Evolutionary conservation across 2,797 vertebrate genomes (phyloP).

Genomic region (Gobionotothen gibberifrons): DNA sequence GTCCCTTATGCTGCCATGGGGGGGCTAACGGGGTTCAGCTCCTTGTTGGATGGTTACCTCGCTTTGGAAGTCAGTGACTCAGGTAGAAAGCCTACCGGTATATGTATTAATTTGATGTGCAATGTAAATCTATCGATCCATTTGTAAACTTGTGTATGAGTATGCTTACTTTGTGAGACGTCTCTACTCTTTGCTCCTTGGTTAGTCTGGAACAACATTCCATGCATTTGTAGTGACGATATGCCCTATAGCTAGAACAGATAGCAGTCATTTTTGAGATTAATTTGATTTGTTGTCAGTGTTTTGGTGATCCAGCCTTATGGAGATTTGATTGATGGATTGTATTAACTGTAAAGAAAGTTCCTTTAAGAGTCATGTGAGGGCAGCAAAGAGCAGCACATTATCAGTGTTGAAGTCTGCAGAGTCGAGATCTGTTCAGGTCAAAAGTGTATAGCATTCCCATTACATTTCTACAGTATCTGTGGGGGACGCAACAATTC

Average conservation of each 20-base stretch:
- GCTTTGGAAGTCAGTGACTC: conserved; percentile 83
- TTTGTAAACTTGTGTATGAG: conserved; percentile 3
- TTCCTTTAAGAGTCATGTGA: conserved; percentile 60
- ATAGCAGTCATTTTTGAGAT: not conserved
- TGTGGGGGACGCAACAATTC: not conserved
- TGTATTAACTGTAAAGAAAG: conserved; percentile 62
- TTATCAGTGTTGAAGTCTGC: conserved; percentile 8
- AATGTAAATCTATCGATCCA: not conserved
- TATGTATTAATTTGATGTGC: not conserved
- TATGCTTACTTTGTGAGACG: not conserved
- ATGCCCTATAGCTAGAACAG: not conserved
- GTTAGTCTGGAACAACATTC: not conserved
- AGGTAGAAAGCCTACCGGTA: conserved; percentile 68
- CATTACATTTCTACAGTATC: not conserved
- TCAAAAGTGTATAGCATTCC: conserved; percentile 12
- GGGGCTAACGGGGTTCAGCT: conserved; percentile 92
- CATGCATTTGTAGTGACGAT: not conserved
- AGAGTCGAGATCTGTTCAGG: conserved; percentile 5
- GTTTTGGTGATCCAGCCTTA: conserved; percentile 2
- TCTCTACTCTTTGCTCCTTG: not conserved
- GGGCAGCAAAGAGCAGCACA: conserved; percentile 74
- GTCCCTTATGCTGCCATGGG: conserved; percentile 93
- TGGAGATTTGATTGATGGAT: not conserved
- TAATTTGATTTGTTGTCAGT: not conserved
- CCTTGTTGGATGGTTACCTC: conserved; percentile 90